These are phyloP conservation scores for Corbicula japonica DNA, from an alignment of 2,888 invertebrate species.

Conservation along the genomic window DNA sequence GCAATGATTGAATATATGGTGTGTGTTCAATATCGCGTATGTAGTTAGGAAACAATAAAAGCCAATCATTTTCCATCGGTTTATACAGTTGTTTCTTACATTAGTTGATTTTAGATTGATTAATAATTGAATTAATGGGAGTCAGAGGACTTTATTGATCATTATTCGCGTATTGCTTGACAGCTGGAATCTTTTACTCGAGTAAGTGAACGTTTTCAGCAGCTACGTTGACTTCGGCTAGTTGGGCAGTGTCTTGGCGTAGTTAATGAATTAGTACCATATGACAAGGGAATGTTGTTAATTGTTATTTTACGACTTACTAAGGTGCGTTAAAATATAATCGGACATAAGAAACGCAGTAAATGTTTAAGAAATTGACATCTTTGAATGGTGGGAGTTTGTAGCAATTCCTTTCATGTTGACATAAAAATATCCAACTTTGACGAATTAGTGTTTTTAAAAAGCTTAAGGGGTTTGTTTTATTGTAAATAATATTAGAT, in stretches of 20 bases:
- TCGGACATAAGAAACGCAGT: constrained; percentile 26
- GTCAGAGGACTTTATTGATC: constrained; percentile 40
- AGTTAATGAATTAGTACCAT: constrained; percentile 27
- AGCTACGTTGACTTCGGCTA: neutral
- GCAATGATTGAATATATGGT: constrained; percentile 36
- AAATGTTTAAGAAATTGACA: constrained; percentile 26
- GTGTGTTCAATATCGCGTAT: neutral
- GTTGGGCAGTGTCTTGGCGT: neutral
- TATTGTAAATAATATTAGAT: too few species aligned
- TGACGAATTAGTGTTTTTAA: neutral
- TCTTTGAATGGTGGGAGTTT: too few species aligned
- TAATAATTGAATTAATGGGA: constrained; percentile 67
- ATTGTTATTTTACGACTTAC: constrained; percentile 56
- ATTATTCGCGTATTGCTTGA: constrained; percentile 30
- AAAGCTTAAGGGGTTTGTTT: too few species aligned
- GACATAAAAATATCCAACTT: neutral
- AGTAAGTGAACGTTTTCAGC: too few species aligned
- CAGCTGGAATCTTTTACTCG: constrained; percentile 43
- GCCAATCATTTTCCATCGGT: constrained; percentile 25
- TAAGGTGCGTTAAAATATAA: constrained; percentile 44
- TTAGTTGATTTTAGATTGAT: constrained; percentile 64
- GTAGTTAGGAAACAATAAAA: constrained; percentile 30
- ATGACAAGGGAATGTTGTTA: constrained; percentile 44
- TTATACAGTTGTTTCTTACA: constrained; percentile 15
- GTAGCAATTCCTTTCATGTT: neutral